Conservation (phyloP, 2,797 vertebrate genomes). For the Falco naumanni region DNA sequence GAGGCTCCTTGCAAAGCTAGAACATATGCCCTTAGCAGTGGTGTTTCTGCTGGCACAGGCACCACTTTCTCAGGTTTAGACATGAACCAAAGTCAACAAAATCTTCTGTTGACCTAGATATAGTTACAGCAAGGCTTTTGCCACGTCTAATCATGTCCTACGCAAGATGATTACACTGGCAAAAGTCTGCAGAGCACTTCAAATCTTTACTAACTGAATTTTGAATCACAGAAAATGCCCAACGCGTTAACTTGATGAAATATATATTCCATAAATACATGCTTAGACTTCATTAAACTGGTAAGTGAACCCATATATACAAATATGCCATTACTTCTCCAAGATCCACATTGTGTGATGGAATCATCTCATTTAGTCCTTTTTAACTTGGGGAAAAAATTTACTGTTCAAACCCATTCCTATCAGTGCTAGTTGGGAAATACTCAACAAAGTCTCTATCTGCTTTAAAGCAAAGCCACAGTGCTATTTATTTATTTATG, state of each 20-base stretch:
- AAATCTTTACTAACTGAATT: neutral
- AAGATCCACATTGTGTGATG: neutral
- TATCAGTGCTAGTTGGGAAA: neutral
- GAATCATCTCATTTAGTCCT: neutral
- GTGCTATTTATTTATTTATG: neutral
- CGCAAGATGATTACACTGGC: neutral
- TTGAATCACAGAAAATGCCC: neutral
- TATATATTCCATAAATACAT: neutral
- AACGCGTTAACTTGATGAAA: neutral
- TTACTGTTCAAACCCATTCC: neutral
- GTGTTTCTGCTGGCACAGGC: neutral
- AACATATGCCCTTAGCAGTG: neutral
- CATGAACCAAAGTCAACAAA: slow-evolving; percentile 9
- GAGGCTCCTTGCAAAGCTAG: neutral
- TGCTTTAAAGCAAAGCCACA: neutral
- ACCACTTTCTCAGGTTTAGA: neutral
- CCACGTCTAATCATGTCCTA: rapidly evolving
- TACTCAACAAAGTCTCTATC: neutral
- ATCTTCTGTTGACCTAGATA: neutral
- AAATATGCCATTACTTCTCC: neutral
- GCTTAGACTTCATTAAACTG: neutral
- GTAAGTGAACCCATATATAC: neutral
- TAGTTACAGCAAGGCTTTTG: neutral
- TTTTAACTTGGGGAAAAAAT: neutral
- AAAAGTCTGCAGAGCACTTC: neutral